Evolutionary conservation across 1,140 invertebrate species (phyloP), one percentile per base, ranked within the genome.

Genomic region (Glossosoma conforme): DNA sequence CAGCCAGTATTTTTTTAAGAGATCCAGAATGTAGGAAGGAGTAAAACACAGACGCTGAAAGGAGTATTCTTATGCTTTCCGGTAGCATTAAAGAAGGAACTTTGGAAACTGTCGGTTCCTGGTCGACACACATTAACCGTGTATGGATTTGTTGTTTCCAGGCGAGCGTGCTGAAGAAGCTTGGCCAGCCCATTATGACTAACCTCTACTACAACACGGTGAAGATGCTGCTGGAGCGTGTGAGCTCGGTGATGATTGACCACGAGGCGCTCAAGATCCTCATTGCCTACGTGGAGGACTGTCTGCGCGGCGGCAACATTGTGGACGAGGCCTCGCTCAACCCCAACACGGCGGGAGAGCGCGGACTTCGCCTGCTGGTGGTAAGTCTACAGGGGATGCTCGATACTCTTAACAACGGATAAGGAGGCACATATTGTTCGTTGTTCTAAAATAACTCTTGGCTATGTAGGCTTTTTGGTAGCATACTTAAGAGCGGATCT

Each of bases 241-340:
- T 95, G 10, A 94, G 92, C 28, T 94, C 92, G 0, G 91, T 98
- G 2, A 92, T 97, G 86, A 88, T 98, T 13, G 95, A 98, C 65
- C 84, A 86, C 58, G 82, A 88, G 52, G 89, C 92, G 0, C 78
- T 93, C 46, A 79, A 84, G 43, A 74, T 84, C 46, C 70, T 86
- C n/a, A 79, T 87, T 25, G 73, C 78, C 30, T 86, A 83, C 61
- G 80, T 84, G 11, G 80, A 83, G 62, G 83, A 86, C 46, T 85
- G 85, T 61, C 70, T 89, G 6, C 78, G 79, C 56, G 77, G 78
- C 18, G 81, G 81, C 9, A 81, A 83, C 56, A 74, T 82, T 2
- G 80, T 84, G 21, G 82, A 87, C 60, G 85, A 89, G 65, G 78
- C 89, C 35, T 87, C 86, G 20, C 78, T 91, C 35, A 84, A 89